phyloP scores from a whole-genome alignment of 2,797 vertebrate genomes.

The Chlorospingus flavigularis region DNA sequence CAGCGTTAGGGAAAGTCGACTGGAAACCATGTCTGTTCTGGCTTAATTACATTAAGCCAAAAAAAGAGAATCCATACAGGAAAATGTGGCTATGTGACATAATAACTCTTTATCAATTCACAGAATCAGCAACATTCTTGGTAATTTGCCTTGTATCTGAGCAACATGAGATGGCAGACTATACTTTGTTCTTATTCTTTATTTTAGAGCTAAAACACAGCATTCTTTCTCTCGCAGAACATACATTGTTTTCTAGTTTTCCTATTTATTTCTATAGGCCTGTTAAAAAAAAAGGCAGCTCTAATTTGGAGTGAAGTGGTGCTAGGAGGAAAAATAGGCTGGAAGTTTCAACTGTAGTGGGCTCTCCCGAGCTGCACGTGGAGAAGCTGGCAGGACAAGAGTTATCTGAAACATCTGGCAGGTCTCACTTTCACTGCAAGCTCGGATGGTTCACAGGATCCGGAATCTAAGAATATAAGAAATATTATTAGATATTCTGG shows the following conservation, averaged over 20 bases:
- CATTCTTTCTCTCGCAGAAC: background rate
- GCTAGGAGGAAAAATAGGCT: background rate
- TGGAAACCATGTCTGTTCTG: background rate
- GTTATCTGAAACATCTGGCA: background rate
- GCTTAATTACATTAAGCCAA: background rate
- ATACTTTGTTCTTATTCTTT: background rate
- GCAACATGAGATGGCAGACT: background rate
- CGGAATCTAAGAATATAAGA: background rate
- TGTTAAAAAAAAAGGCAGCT: background rate
- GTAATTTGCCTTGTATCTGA: background rate
- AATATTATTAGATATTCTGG: background rate
- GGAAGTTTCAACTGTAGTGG: background rate
- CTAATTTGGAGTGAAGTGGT: background rate
- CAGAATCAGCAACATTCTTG: background rate
- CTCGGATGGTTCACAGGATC: background rate
- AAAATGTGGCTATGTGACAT: background rate
- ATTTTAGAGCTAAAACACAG: background rate
- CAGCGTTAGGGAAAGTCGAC: background rate
- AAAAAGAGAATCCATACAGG: background rate
- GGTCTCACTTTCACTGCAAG: background rate
- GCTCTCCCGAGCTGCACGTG: background rate
- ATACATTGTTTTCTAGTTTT: background rate
- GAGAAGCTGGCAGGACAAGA: background rate
- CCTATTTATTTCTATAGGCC: background rate
- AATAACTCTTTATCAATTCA: background rate